Base-by-base conservation (phyloP, 1,140 invertebrate genomes). In the Cryptotermes secundus region DNA sequence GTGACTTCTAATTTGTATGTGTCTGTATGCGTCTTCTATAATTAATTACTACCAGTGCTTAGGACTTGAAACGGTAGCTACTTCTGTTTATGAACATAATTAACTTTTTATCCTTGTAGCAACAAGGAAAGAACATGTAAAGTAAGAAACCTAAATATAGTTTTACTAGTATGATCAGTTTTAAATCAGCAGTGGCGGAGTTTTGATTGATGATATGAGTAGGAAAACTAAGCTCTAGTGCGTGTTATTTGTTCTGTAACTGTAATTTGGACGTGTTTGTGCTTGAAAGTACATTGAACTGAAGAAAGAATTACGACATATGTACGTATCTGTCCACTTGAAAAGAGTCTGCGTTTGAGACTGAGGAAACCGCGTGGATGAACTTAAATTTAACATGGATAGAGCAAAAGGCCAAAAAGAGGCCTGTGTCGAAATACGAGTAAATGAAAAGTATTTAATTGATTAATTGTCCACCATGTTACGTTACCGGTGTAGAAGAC, bases 31-130 rank as follows among this genome's bases (percentile, higher is more conserved):
- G 59, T 72, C 59, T 72, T 72, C 59, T 31, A 16, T 72, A 72
- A 72, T 72, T 72, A 72, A 72, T 72, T 72, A 72, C 59, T 72
- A 72, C 59, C 59, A 72, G 59, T 72, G 59, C 59, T 72, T 72
- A 72, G 59, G n/a, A 72, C 59, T 72, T 3, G 59, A 72, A 72
- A 72, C 59, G 59, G 59, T 72, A 72, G 59, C 59, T 72, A 31
- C n/a, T 72, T 1, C 59, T 31, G 26, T 72, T 72, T 72, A 72
- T 72, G 59, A 72, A 72, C 59, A 31, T 31, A 72, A 72, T 72
- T 31, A 72, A 31, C 59, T 72, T 72, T 72, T 72, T 72, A 31
- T 72, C n/a, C 26, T 72, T 72, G 59, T 72, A 31, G 59, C 59
- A 72, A 72, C 59, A 72, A 72, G 59, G 26, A 72, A 72, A 31